A percentile compares a stretch with the other conserved stretches of the same genome.
Conservation (phyloP, 2,797 vertebrate species). For the Valencia hispanica region DNA sequence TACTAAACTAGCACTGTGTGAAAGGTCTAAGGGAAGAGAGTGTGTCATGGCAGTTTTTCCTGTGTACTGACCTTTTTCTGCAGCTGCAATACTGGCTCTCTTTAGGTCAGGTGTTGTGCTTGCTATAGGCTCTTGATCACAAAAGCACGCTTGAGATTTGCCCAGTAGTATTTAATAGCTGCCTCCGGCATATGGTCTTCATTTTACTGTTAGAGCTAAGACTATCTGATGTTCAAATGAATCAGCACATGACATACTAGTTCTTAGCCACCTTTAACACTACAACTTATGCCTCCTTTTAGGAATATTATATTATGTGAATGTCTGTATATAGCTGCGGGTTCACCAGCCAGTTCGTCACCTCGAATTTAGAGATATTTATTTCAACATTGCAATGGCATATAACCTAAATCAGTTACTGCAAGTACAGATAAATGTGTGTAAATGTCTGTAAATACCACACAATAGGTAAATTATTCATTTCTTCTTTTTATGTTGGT, state of each 20-base stretch:
- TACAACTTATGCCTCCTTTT: neutral
- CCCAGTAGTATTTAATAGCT: slow-evolving; percentile 57
- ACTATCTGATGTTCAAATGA: slow-evolving; percentile 22
- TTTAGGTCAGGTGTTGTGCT: slow-evolving; percentile 52
- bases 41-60: slow-evolving; percentile 49
- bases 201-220: slow-evolving; percentile 45
- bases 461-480: too few relatives aligned
- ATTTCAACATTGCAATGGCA: too few relatives aligned
- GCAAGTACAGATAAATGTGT: too few relatives aligned
- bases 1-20: slow-evolving; percentile 45
- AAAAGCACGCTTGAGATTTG: slow-evolving; percentile 69
- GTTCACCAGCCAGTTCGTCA: too few relatives aligned
- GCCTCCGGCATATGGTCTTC: slow-evolving; percentile 55
- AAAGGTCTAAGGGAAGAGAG: slow-evolving; percentile 64
- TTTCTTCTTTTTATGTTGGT: too few relatives aligned
- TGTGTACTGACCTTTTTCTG: slow-evolving; percentile 25
- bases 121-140: slow-evolving; percentile 67
- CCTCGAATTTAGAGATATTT: too few relatives aligned
- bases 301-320: neutral
- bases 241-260: slow-evolving; percentile 19
- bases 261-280: slow-evolving; percentile 5
- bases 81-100: slow-evolving; percentile 34
- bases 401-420: too few relatives aligned
- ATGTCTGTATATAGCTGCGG: neutral
- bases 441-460: too few relatives aligned